A percentile compares a stretch with the other conserved stretches of the same genome.
Conservation (phyloP, 2,888 invertebrate species). For the Diarsia rubi region DNA sequence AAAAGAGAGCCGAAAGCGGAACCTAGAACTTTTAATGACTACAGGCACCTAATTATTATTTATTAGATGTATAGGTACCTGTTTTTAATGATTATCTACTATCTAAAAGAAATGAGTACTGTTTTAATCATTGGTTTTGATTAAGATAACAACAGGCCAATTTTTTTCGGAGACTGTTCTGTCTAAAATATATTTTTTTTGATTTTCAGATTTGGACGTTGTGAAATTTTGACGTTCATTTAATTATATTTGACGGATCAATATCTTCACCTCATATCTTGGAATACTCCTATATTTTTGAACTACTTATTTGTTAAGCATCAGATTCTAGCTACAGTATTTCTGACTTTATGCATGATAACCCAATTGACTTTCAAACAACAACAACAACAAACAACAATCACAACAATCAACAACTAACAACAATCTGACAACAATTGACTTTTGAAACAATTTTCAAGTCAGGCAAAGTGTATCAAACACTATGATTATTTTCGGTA, state of each 20-base stretch:
- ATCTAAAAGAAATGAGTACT: no score
- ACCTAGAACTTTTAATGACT: constrained; percentile 7
- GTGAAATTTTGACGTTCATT: neutral
- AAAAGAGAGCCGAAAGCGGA: constrained; percentile 1
- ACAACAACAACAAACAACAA: no score
- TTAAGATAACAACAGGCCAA: no score
- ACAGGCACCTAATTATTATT: neutral
- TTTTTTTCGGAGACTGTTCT: neutral
- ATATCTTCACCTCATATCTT: neutral
- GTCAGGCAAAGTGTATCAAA: neutral
- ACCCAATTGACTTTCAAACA: neutral
- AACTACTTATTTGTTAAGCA: neutral
- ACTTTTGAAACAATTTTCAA: no score
- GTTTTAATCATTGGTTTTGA: no score
- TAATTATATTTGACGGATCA: neutral
- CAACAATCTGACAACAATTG: no score
- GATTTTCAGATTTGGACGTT: neutral
- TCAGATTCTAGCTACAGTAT: neutral
- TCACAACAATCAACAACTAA: no score
- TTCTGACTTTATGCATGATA: neutral
- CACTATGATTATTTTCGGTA: neutral
- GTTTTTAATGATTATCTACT: neutral
- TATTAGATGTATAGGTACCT: neutral
- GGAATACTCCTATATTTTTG: neutral
- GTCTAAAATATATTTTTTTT: neutral